Percentiles rank a stretch among this genome's conserved stretches.
phyloP scores from a whole-genome alignment of 2,888 invertebrate species.

The Drosophila seclusa region DNA sequence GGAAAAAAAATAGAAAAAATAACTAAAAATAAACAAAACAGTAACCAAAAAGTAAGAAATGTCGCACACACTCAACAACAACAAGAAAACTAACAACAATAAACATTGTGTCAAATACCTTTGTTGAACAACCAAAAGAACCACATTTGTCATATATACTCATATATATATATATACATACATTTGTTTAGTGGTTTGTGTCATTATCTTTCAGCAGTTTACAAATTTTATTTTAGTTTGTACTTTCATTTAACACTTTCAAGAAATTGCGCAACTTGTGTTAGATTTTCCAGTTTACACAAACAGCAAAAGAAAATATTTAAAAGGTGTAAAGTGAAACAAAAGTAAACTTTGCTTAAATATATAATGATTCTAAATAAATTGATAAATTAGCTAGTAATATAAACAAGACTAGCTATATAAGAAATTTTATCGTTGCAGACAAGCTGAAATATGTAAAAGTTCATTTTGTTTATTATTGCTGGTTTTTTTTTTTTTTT shows the following conservation, averaged over 20 bases:
- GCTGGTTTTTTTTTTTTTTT: neutral
- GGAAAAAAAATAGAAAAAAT: constrained; percentile 20
- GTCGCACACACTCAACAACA: neutral
- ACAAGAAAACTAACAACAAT: neutral
- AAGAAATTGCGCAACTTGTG: neutral
- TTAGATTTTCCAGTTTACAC: neutral
- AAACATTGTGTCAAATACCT: neutral
- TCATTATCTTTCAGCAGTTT: neutral
- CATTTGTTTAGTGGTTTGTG: neutral
- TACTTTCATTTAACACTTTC: neutral
- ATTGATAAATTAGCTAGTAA: no score
- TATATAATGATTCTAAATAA: neutral
- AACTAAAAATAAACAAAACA: neutral
- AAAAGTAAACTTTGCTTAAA: neutral
- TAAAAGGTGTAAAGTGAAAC: neutral
- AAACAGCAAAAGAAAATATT: neutral
- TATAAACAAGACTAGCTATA: neutral
- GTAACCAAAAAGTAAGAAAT: neutral
- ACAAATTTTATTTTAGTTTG: neutral
- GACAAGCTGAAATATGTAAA: neutral
- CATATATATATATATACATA: neutral
- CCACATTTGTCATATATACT: neutral
- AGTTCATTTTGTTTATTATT: neutral
- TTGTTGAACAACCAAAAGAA: neutral
- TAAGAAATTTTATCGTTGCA: neutral